These are phyloP conservation scores for Eulemur rubriventer DNA, from an alignment of 2,797 vertebrate genomes.

Conservation along the genomic window DNA sequence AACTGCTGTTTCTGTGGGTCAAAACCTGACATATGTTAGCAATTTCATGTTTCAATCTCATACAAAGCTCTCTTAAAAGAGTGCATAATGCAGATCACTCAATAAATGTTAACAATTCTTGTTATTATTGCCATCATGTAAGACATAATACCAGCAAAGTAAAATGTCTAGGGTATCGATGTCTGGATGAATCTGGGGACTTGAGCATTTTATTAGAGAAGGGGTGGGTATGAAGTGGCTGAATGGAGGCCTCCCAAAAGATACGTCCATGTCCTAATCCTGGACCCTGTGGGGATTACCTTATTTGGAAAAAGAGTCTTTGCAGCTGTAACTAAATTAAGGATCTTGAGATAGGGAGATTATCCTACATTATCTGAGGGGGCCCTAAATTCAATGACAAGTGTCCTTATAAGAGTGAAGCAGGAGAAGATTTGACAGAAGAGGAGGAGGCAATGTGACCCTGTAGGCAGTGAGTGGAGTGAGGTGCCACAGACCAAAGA, in stretches of 20 bases:
- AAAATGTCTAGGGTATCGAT: not conserved
- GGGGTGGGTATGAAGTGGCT: not conserved
- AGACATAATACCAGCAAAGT: not conserved
- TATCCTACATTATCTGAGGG: no score
- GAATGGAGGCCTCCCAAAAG: not conserved
- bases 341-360: not conserved
- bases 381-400: not conserved
- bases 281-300: not conserved
- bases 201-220: conserved; percentile 57
- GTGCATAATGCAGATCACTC: not conserved
- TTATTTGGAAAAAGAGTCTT: not conserved
- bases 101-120: not conserved
- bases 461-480: not conserved
- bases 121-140: not conserved
- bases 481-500: not conserved
- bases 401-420: not conserved
- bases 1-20: not conserved
- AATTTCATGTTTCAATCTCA: not conserved
- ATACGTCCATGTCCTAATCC: not conserved
- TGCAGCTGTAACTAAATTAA: not conserved
- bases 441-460: not conserved
- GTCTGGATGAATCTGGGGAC: accelerated
- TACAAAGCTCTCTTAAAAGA: not conserved
- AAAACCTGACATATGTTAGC: not conserved
- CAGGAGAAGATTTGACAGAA: not conserved